A percentile compares a stretch with the other conserved stretches of the same genome.
phyloP scores from a whole-genome alignment of 2,113 vertebrate genomes.

The Monopterus albus region DNA sequence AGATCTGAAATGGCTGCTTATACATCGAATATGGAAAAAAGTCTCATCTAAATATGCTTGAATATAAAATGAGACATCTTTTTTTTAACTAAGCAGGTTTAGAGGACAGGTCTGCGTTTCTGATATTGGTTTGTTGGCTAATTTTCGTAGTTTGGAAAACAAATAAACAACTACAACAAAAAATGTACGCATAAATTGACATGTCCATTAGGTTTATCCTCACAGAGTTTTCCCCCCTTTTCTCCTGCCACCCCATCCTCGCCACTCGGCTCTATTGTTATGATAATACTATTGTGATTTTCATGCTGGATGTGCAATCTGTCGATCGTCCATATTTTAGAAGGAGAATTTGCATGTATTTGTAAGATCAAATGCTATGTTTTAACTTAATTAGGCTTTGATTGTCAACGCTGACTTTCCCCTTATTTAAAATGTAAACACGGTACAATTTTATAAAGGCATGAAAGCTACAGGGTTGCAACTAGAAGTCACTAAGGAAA shows the following conservation, averaged over 20 bases:
- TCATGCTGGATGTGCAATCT: conserved; percentile 78
- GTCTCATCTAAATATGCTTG: background rate
- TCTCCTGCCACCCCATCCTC: conserved; percentile 58
- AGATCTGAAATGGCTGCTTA: background rate
- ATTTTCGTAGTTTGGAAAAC: conserved; percentile 1
- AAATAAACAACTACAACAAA: no score
- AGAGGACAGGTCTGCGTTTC: conserved; percentile 9
- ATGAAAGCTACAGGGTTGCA: background rate
- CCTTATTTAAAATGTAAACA: conserved; percentile 5
- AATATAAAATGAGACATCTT: conserved; percentile 3
- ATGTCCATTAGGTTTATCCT: conserved; percentile 49
- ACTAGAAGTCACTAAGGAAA: background rate
- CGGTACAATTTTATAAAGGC: background rate
- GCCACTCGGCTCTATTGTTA: conserved; percentile 73
- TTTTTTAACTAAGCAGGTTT: conserved; percentile 1
- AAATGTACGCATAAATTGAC: conserved; percentile 30
- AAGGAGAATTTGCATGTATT: conserved; percentile 51
- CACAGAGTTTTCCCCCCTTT: conserved; percentile 48
- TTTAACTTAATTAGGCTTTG: background rate
- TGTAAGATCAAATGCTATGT: conserved; percentile 31
- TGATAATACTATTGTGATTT: conserved; percentile 82
- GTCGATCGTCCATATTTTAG: conserved; percentile 71
- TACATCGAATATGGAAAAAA: background rate
- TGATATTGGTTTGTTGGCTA: background rate
- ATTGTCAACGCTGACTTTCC: conserved; percentile 20